A percentile compares a stretch with the other conserved stretches of the same genome.
Evolutionary conservation across 2,888 invertebrate species (phyloP).

Genomic region (Unio pictorum): DNA sequence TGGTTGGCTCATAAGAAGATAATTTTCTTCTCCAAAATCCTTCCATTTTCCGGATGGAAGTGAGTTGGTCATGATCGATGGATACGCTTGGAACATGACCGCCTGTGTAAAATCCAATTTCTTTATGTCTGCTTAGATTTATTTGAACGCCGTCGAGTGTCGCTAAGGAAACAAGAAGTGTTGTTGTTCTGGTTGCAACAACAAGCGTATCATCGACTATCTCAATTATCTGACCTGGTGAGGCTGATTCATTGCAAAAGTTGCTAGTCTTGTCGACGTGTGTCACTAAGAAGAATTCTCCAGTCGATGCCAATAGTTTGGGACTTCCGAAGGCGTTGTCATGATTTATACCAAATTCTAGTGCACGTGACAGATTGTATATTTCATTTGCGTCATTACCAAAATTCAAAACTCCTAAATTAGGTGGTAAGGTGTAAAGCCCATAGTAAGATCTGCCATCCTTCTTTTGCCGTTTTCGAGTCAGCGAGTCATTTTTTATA

Average conservation of each 20-base stretch:
- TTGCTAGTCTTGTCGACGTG: conserved; percentile 21
- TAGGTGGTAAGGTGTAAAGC: conserved; percentile 39
- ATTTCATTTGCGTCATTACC: conserved; percentile 12
- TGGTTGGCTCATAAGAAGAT: conserved; percentile 43
- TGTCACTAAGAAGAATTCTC: conserved; percentile 41
- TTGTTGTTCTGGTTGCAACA: conserved; percentile 26
- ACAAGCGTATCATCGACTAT: conserved; percentile 39
- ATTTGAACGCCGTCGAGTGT: conserved; percentile 36
- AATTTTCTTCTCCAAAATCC: conserved; percentile 41
- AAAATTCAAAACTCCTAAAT: conserved; percentile 44
- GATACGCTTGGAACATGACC: conserved; percentile 21
- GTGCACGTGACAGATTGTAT: conserved; percentile 40
- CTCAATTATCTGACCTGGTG: conserved; percentile 36
- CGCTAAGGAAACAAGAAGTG: conserved; percentile 34
- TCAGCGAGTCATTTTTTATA: conserved; percentile 17
- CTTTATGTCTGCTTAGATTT: neutral
- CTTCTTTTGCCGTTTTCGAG: conserved; percentile 18
- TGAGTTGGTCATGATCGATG: conserved; percentile 23
- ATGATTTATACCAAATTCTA: conserved; percentile 42
- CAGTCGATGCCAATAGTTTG: conserved; percentile 35
- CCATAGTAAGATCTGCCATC: conserved; percentile 43
- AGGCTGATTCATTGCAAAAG: neutral
- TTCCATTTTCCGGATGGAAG: conserved; percentile 35
- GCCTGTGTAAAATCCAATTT: conserved; percentile 17
- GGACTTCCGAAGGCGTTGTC: conserved; percentile 49